These are phyloP conservation scores for Echeneis naucrates DNA, from an alignment of 2,797 vertebrate species.

Conservation along the genomic window DNA sequence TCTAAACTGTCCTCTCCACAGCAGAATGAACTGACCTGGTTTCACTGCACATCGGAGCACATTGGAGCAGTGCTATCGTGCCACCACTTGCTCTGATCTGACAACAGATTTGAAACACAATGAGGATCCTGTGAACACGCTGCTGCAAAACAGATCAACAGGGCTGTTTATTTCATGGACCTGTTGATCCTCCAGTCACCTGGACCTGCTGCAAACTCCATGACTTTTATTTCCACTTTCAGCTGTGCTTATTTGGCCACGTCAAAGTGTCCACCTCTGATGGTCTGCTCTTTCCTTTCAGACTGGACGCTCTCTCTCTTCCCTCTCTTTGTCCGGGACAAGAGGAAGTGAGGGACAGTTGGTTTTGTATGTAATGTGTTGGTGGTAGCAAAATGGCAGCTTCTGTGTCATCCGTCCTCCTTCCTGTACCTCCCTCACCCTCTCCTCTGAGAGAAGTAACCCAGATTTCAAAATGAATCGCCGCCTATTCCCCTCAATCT, in stretches of 20 bases:
- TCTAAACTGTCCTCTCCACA: constrained; percentile 66
- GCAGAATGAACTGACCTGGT: constrained; percentile 75
- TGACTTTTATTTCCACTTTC: constrained; percentile 24
- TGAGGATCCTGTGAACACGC: constrained; percentile 26
- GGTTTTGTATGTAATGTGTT: constrained; percentile 63
- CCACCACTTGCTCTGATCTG: constrained; percentile 59
- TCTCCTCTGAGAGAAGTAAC: constrained; percentile 87
- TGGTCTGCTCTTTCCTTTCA: constrained; percentile 41
- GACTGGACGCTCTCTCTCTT: constrained; percentile 18
- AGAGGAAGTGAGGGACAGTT: constrained; percentile 66
- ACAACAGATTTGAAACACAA: constrained; percentile 37
- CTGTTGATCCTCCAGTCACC: constrained; percentile 52
- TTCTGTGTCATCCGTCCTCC: constrained; percentile 71
- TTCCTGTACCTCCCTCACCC: constrained; percentile 77
- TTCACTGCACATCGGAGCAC: constrained; percentile 60
- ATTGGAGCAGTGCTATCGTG: constrained; percentile 53
- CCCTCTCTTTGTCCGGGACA: constrained; percentile 51
- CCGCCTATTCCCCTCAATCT: constrained; percentile 79
- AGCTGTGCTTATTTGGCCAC: constrained; percentile 14
- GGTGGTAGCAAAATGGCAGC: constrained; percentile 79
- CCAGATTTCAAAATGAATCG: constrained; percentile 88
- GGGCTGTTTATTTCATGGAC: constrained; percentile 54
- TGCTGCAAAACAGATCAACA: constrained; percentile 48
- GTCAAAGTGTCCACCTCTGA: constrained; percentile 13
- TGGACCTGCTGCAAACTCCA: constrained; percentile 31